Conservation (phyloP, 2,113 vertebrate genomes). For the Deroptyus accipitrinus region DNA sequence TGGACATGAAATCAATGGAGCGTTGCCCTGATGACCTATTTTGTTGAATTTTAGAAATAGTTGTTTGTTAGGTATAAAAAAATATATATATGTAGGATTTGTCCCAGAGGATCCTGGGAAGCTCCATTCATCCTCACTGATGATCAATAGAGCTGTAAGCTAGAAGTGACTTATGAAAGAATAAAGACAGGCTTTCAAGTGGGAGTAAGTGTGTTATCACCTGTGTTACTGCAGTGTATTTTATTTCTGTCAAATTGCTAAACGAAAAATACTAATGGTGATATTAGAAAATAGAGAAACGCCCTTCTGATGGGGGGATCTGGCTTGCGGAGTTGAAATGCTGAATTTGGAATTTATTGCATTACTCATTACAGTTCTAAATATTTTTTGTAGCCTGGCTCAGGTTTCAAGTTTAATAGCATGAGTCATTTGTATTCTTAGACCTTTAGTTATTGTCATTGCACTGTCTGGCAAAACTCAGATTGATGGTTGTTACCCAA, state of each 20-base stretch:
- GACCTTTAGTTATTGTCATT: conserved; percentile 69
- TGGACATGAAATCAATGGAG: conserved; percentile 71
- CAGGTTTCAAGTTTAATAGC: conserved; percentile 58
- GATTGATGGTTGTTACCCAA: conserved; percentile 51
- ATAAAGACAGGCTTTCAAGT: conserved; percentile 68
- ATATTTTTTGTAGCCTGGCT: conserved; percentile 61
- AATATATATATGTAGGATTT: conserved; percentile 65
- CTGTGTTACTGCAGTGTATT: conserved; percentile 15
- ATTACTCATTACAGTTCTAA: conserved; percentile 18
- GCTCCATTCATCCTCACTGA: conserved; percentile 65
- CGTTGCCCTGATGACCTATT: conserved; percentile 70
- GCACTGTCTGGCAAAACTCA: conserved; percentile 54
- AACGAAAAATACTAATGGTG: conserved; percentile 67
- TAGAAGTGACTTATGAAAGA: conserved; percentile 67
- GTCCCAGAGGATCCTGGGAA: conserved; percentile 71
- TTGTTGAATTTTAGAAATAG: conserved; percentile 73
- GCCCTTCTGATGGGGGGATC: not conserved
- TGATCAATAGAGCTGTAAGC: conserved; percentile 67
- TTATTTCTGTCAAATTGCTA: conserved; percentile 69
- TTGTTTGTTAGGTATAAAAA: conserved; percentile 67
- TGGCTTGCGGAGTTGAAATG: conserved; percentile 34
- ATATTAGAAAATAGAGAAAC: conserved; percentile 62
- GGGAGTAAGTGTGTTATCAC: conserved; percentile 58
- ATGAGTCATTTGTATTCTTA: conserved; percentile 64
- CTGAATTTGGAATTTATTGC: conserved; percentile 64